A percentile compares a stretch with the other conserved stretches of the same genome.
phyloP scores from a whole-genome alignment of 2,797 vertebrate species.

The Arvicola amphibius region DNA sequence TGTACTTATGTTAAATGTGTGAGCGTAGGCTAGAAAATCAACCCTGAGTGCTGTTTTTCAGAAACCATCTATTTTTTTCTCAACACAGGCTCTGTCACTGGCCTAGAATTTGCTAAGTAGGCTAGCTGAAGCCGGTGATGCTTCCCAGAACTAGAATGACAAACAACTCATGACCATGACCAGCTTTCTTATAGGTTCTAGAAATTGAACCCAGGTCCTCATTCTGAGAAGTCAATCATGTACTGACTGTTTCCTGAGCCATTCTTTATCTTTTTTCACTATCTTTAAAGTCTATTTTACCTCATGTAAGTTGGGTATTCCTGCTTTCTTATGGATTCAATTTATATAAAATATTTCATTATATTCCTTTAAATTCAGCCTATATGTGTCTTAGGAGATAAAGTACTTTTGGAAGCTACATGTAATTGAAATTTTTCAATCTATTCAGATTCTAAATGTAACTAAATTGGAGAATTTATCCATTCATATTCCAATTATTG shows the following conservation, averaged over 20 bases:
- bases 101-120: neutral
- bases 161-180: neutral
- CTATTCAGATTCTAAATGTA: neutral
- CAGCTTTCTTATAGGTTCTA: neutral
- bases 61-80: neutral
- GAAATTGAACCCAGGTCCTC: neutral
- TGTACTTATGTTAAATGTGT: neutral
- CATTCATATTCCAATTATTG: neutral
- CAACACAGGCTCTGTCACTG: neutral
- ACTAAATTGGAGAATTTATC: neutral
- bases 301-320: too few relatives aligned
- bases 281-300: neutral
- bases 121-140: neutral
- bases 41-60: neutral
- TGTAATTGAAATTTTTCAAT: neutral
- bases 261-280: neutral
- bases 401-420: neutral
- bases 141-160: neutral
- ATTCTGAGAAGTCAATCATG: neutral
- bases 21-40: neutral
- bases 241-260: neutral
- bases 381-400: neutral
- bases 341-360: neutral
- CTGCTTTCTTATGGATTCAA: neutral
- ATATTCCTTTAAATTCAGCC: neutral